Percentiles rank a stretch among this genome's conserved stretches.
Evolutionary conservation across 2,888 invertebrate genomes (phyloP).

Genomic region (Himalopsyche japonica): DNA sequence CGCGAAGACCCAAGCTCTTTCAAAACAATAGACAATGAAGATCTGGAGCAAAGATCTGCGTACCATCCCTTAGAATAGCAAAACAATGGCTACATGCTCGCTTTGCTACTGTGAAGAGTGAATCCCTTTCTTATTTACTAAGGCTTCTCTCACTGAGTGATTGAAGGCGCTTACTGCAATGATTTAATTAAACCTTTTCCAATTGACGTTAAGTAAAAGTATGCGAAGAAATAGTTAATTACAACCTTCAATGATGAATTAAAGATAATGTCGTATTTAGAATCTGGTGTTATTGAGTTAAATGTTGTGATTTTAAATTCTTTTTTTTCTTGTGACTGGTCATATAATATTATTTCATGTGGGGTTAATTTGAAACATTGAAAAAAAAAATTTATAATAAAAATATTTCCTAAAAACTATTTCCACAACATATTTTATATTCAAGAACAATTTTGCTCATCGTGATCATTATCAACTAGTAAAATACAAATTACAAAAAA

Average conservation of each 20-base stretch:
- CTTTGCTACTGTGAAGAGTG: not conserved
- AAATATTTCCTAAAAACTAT: no score
- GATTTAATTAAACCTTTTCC: not conserved
- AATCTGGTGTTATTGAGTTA: not conserved
- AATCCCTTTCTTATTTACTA: not conserved
- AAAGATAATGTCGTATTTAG: not conserved
- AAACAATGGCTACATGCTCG: not conserved
- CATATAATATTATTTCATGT: not conserved
- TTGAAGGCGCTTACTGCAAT: not conserved
- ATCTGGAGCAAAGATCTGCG: conserved; percentile 7
- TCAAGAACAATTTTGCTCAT: no score
- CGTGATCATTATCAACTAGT: no score
- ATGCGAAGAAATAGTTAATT: not conserved
- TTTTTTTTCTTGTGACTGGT: not conserved
- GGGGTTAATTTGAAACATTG: no score
- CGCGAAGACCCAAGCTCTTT: not conserved
- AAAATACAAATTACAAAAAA: no score
- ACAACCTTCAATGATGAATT: not conserved
- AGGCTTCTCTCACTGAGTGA: not conserved
- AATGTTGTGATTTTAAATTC: not conserved
- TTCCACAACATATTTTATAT: no score
- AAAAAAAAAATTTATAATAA: no score
- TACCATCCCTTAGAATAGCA: not conserved
- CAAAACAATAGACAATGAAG: conserved; percentile 5
- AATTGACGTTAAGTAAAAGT: not conserved